A percentile compares a stretch with the other conserved stretches of the same genome.
phyloP scores from a whole-genome alignment of 2,113 vertebrate species.

The Podarcis muralis region DNA sequence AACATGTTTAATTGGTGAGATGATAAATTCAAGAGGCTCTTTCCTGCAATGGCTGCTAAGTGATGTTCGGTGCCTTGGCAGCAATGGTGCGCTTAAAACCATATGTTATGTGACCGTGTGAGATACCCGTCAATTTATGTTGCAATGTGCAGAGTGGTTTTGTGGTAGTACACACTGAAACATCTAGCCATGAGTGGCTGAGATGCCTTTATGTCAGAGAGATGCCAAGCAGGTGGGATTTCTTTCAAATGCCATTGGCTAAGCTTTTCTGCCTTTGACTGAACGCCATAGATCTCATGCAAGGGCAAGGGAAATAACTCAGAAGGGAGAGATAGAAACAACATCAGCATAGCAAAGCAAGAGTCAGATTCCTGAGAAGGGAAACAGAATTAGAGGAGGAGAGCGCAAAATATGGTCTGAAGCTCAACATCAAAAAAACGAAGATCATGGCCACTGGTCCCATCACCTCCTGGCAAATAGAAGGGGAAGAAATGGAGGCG shows the following conservation, averaged over 20 bases:
- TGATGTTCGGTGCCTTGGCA: background rate
- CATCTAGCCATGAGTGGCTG: background rate
- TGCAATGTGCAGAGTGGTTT: background rate
- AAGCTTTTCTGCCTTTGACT: background rate
- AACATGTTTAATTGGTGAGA: conserved; percentile 5
- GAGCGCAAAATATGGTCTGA: too few species aligned
- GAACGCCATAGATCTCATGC: background rate
- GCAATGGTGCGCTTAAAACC: background rate
- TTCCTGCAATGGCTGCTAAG: background rate
- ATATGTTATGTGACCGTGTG: background rate
- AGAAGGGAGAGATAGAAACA: background rate
- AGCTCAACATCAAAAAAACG: too few species aligned
- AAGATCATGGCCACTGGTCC: too few species aligned
- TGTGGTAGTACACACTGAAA: background rate
- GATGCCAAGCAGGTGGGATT: background rate
- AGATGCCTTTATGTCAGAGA: background rate
- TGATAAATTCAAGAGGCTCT: background rate
- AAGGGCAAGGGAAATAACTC: background rate
- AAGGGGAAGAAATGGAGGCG: too few species aligned
- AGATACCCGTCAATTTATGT: background rate
- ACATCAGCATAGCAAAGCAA: background rate
- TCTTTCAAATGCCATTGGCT: background rate
- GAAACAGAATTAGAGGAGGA: background rate
- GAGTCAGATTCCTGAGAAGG: background rate
- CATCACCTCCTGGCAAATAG: too few species aligned